Evolutionary conservation across 2,888 invertebrate genomes (phyloP), one percentile per base, ranked within the genome.

Genomic region (Caradrina kadenii): DNA sequence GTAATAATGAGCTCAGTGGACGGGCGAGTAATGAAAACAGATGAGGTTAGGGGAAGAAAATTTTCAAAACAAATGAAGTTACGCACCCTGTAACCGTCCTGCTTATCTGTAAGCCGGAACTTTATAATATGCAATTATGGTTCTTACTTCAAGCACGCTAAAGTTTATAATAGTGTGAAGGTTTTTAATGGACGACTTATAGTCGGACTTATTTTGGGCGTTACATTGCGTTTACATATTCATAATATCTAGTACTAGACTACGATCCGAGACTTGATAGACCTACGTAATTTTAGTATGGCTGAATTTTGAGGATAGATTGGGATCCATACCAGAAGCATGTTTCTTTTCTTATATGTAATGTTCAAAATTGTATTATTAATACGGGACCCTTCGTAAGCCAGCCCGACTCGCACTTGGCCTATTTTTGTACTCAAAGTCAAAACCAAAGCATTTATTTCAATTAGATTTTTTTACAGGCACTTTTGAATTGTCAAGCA

Each of bases 1-100:
- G 84, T 83, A 87, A 87, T 88, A 88, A 88, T 87, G 86, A 88
- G 85, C 81, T 76, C 76, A 65, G 85, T 84, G 86, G 86, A 88
- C 85, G 87, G 77, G 66, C 64, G 70, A 80, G 78, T 89, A 89
- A 89, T 88, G 88, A 89, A 88, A 89, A 89, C 86, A 83, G 84
- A 89, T 89, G 87, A 86, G 79, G 85, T 82, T 80, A 77, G 81
- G 83, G 81, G 64, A 79, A 81, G 80, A 81, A 82, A 82, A 79
- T 71, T 77, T 84, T 80, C 68, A 74, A 73, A 83, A 82, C 80
- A 86, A 85, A 84, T 86, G 73, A 83, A 85, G 86, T 80, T 76
- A 79, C 62, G 62, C 67, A 70, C 71, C 66, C 63, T 65, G 68
- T 59, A 76, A 63, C 68, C 70, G 58, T 73, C 53, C 7, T 69